Evolutionary conservation across 2,888 invertebrate species (phyloP), one percentile per base, ranked within the genome.

Genomic region (Ischnura elegans): DNA sequence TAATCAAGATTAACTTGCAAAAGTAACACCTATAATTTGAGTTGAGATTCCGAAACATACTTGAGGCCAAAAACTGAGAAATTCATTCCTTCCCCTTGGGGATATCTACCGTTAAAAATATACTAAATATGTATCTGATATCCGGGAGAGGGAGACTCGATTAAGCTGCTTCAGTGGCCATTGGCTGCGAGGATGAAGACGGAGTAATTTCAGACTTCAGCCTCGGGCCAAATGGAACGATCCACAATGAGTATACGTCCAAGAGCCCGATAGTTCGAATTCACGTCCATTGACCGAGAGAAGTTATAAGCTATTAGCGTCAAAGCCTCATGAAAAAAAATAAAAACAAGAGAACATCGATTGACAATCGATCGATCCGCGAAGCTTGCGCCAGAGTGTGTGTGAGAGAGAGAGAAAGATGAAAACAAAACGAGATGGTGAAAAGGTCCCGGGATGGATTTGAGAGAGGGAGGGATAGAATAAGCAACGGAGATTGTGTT

Each of bases 271-370:
- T 10, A 10, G 76, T 10, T 16, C 36, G 76, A 36, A 76, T 76
- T 29, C 25, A 36, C 76, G 36, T 76, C 76, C 76, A 76, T 36
- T 76, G 29, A 76, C 36, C 36, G 36, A 76, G 76, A 36, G 76
- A 76, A 4, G 76, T 76, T 76, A 76, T 76, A 76, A 76, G 76
- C 76, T 76, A 76, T 76, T 76, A 76, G 76, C 76, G 10, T 76
- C 76, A 36, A 76, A 76, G 76, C 36, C 36, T 8, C 76, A 76
- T 36, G 5, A 76, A 76, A 76, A 10, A 76, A 76, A 36, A n/a
- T 19, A 51, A 51, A 13, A 13, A 51, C 51, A 10, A 51, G 51
- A 51, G 19, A 76, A 36, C 36, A 76, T 76, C 76, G 76, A 76
- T n/a, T 8, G 51, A 51, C 16, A 36, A 10, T 76, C 76, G 76